A percentile compares a stretch with the other conserved stretches of the same genome.
Conservation (phyloP, 2,797 vertebrate species). For the Tragelaphus eurycerus region DNA sequence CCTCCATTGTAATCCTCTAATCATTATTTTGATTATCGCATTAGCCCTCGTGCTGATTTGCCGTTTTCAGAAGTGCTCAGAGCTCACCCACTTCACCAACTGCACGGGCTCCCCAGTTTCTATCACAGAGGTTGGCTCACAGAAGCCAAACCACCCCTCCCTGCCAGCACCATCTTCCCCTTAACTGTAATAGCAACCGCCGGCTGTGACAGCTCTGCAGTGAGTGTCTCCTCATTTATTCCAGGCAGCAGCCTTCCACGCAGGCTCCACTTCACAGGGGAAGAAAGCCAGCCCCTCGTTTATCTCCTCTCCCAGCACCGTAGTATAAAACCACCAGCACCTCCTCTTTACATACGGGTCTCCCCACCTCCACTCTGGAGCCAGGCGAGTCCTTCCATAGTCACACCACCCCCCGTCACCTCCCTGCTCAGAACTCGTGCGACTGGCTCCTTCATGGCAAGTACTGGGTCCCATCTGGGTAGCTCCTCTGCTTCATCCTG, state of each 20-base stretch:
- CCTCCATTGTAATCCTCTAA: not conserved
- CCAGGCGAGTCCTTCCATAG: not conserved
- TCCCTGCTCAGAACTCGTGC: not conserved
- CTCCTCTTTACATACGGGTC: not conserved
- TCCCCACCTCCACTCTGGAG: not conserved
- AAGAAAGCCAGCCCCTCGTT: not conserved
- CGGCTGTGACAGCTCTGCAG: fast-evolving
- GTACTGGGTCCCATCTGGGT: not conserved
- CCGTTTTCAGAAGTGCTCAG: not conserved
- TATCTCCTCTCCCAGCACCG: no score
- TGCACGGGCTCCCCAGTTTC: fast-evolving
- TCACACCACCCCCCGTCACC: not conserved
- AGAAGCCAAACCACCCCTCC: not conserved
- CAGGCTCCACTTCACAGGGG: fast-evolving
- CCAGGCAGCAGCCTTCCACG: not conserved
- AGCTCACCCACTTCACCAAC: not conserved
- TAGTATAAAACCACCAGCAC: not conserved
- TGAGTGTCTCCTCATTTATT: not conserved
- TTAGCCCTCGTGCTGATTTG: not conserved
- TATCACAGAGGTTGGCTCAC: not conserved
- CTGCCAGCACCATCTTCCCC: not conserved
- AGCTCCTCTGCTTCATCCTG: not conserved
- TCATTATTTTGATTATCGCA: not conserved
- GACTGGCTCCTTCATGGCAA: not conserved
- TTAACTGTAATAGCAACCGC: fast-evolving